A percentile compares a stretch with the other conserved stretches of the same genome.
Evolutionary conservation across 2,113 vertebrate species (phyloP).

Genomic region (Thymallus thymallus): DNA sequence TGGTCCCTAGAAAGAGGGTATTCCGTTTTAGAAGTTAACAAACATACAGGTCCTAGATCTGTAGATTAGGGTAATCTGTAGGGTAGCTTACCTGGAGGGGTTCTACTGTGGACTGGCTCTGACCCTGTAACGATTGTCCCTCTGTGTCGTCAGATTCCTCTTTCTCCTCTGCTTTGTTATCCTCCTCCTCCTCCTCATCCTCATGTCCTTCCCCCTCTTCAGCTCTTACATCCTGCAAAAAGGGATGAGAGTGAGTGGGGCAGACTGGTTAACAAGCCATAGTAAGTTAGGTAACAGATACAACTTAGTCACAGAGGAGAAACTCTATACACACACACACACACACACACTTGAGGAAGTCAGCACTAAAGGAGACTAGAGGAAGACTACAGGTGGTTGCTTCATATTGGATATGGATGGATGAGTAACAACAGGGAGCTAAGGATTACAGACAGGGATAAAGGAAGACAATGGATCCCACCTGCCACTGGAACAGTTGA

Average conservation of each 20-base stretch:
- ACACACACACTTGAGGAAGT: background rate
- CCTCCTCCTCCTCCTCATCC: constrained; percentile 10
- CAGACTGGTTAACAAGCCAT: background rate
- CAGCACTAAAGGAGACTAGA: too few relatives aligned
- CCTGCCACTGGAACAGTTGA: background rate
- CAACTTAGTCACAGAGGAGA: background rate
- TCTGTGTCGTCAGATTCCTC: constrained; percentile 17
- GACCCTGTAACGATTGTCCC: constrained; percentile 1
- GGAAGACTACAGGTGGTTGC: too few relatives aligned
- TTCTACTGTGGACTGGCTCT: constrained; percentile 19
- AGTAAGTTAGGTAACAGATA: background rate
- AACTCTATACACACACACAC: background rate
- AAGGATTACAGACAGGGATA: background rate
- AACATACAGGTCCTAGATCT: background rate
- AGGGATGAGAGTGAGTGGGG: background rate
- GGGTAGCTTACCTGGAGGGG: background rate
- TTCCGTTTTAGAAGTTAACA: background rate
- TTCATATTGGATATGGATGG: background rate
- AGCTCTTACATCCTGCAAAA: constrained; percentile 40
- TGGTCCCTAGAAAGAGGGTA: constrained; percentile 30
- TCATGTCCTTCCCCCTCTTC: constrained; percentile 27
- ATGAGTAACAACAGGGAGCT: too few relatives aligned
- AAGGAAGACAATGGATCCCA: background rate
- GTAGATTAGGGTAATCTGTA: background rate
- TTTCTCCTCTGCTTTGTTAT: constrained; percentile 16